These are phyloP conservation scores for Xanthorhoe spadicearia DNA, from an alignment of 2,888 invertebrate genomes.

Conservation along the genomic window DNA sequence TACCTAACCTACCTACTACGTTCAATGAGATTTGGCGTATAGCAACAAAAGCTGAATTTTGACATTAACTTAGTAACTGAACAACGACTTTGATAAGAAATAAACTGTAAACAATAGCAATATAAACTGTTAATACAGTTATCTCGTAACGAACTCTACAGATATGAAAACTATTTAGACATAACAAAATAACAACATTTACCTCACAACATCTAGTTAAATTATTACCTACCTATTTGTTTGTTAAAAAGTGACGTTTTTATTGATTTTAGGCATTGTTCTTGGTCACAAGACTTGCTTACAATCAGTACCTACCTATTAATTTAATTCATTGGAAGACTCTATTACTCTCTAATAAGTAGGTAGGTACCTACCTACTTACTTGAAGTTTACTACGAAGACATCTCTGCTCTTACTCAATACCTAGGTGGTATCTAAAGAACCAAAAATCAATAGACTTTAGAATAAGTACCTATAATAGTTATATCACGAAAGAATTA, in stretches of 20 bases:
- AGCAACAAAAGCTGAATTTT: constrained; percentile 75
- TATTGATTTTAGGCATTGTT: too few species aligned
- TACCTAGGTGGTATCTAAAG: too few species aligned
- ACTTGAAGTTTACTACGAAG: too few species aligned
- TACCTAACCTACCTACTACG: constrained; percentile 7
- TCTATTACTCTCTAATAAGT: too few species aligned
- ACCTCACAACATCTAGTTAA: neutral
- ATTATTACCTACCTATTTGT: too few species aligned
- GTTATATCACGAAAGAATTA: neutral
- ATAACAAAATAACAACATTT: constrained; percentile 59
- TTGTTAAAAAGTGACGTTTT: too few species aligned
- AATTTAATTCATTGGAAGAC: too few species aligned
- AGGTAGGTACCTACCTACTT: too few species aligned
- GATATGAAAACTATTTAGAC: constrained; percentile 71
- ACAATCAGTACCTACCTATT: too few species aligned
- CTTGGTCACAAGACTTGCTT: too few species aligned
- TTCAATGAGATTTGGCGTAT: constrained; percentile 55
- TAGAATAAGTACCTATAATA: neutral
- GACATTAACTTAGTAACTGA: constrained; percentile 73
- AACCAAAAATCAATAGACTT: too few species aligned
- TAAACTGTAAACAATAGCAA: constrained; percentile 77
- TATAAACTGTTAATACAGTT: constrained; percentile 53
- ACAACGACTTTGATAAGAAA: constrained; percentile 67
- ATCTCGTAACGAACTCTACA: constrained; percentile 66
- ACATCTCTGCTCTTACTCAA: too few species aligned